Conservation (phyloP, 1,140 invertebrate species). For the Oppia nitens region DNA sequence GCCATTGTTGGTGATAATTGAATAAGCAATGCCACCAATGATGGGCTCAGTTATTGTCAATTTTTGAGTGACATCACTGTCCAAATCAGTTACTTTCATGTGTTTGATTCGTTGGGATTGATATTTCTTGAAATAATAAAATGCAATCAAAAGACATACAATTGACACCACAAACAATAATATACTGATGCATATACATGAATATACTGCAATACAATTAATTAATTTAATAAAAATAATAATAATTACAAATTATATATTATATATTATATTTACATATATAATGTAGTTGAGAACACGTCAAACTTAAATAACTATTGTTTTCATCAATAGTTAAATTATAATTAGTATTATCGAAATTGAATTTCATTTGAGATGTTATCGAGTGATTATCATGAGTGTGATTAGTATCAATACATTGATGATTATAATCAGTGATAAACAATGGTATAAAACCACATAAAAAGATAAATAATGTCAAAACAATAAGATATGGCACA, state of each 20-base stretch:
- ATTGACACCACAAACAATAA: background rate
- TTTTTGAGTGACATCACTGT: background rate
- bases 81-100: background rate
- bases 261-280: too few relatives aligned
- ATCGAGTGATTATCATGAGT: too few relatives aligned
- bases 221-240: too few relatives aligned
- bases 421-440: background rate
- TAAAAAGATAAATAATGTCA: background rate
- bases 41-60: background rate
- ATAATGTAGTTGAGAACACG: too few relatives aligned
- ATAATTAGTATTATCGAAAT: too few relatives aligned
- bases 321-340: too few relatives aligned
- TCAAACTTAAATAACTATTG: too few relatives aligned
- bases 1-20: background rate
- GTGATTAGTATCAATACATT: background rate
- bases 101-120: background rate
- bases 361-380: too few relatives aligned
- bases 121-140: background rate
- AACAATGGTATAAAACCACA: background rate
- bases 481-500: background rate
- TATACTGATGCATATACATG: background rate
- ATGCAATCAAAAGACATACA: background rate
- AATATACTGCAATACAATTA: background rate
- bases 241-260: too few relatives aligned
- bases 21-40: background rate